Base-by-base conservation (phyloP, 2,888 invertebrate genomes). In the Ommatoiulus sabulosus region DNA sequence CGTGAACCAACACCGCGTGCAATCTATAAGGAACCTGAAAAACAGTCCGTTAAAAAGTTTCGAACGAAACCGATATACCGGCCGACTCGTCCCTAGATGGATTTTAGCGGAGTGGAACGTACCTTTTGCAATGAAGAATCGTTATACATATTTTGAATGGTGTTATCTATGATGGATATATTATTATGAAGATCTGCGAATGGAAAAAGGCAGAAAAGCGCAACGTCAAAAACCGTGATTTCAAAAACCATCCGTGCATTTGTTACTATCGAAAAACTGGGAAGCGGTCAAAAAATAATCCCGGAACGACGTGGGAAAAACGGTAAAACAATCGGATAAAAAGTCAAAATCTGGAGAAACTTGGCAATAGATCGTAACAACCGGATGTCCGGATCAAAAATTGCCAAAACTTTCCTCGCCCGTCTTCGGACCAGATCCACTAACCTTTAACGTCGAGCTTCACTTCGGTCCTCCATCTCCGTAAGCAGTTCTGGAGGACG, bases 1-100 rank as follows among this genome's bases (percentile, higher is more conserved):
- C 93, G 90, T 93, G 93, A 6, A 93, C 93, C 89, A 93, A 90
- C 85, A 93, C 93, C 24, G 93, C 93, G 91, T 93, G 93, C 43
- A 93, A 91, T 89, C 92, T 91, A 91, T 93, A 93, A 6, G 92
- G 92, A 89, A 91, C 91, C 92, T 93, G 35, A 44, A 48, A 46
- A 10, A 46, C 12, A 84, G 46, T 44, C n/a, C 17, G 35, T 44
- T 63, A 48, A 84, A 20, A 4, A 46, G 20, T 44, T 87, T 46
- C 35, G 89, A 52, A 84, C 10, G 20, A 46, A 20, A 24, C 72
- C 0, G 72, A 24, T 1, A 8, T 35, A 35, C 35, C 35, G 35
- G 2, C 35, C 35, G 35, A 72, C 10, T 8, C 24, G n/a, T 72
- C 24, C 10, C 7, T 5, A 24, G 24, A 24, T 15, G 15, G 10